These are phyloP conservation scores for Chamaea fasciata DNA, from an alignment of 2,113 vertebrate genomes.

Conservation along the genomic window DNA sequence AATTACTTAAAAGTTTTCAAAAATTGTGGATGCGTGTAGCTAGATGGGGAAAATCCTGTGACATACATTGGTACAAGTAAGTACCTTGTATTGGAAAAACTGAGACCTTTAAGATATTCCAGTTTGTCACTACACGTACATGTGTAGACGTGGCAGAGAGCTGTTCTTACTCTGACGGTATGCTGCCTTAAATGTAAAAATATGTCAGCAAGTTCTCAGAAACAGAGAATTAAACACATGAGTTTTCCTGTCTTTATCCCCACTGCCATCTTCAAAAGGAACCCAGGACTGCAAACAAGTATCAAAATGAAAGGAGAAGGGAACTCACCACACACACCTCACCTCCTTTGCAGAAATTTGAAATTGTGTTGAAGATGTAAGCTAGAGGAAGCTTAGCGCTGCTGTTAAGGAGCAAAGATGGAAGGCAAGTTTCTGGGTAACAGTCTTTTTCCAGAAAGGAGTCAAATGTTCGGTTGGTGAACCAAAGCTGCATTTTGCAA, in stretches of 20 bases:
- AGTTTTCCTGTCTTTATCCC: not conserved
- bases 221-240: not conserved
- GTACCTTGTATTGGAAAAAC: not conserved
- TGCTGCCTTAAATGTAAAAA: not conserved
- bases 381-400: not conserved
- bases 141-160: not conserved
- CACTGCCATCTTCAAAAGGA: not conserved
- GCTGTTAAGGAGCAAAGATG: not conserved
- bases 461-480: not conserved
- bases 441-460: not conserved
- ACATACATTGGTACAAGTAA: not conserved
- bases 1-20: not conserved
- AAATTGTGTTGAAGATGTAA: not conserved
- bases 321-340: rapidly evolving
- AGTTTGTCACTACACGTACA: not conserved
- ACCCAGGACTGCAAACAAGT: not conserved
- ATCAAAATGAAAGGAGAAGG: not conserved
- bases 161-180: not conserved
- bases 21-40: not conserved
- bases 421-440: not conserved
- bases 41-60: not conserved
- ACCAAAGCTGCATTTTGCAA: not conserved
- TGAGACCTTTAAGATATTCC: not conserved
- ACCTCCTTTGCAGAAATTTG: not conserved
- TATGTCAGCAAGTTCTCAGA: not conserved